phyloP scores from a whole-genome alignment of 2,113 vertebrate species.

The Rhineura floridana region DNA sequence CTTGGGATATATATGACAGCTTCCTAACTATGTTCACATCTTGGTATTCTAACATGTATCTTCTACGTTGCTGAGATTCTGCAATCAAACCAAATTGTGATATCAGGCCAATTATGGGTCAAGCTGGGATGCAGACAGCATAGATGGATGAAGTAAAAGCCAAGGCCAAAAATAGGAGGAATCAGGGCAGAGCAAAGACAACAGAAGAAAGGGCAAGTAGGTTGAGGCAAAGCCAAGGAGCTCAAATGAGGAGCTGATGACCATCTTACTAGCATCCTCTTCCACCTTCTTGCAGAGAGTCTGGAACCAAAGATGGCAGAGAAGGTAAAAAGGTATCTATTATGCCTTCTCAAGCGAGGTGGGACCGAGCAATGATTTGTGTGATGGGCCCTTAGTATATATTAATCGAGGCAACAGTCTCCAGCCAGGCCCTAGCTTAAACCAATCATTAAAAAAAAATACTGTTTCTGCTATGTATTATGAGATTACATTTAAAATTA shows the following conservation, averaged over 20 bases:
- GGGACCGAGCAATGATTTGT: neutral
- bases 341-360: neutral
- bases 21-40: neutral
- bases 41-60: neutral
- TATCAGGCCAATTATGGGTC: neutral
- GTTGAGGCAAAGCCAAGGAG: neutral
- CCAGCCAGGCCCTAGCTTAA: neutral
- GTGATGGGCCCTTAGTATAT: neutral
- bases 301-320: neutral
- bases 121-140: neutral
- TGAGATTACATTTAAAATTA: slow-evolving; percentile 6
- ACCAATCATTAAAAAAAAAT: slow-evolving; percentile 25
- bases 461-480: slow-evolving; percentile 16
- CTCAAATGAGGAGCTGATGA: neutral
- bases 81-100: neutral
- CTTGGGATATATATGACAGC: no score
- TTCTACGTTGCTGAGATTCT: neutral
- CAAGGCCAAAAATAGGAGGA: neutral
- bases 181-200: neutral
- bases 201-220: neutral
- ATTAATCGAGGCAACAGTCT: neutral
- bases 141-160: neutral
- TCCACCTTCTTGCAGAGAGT: neutral
- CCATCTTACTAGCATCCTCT: neutral
- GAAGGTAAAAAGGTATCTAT: neutral